These are phyloP conservation scores for human DNA, from an alignment of 2,113 vertebrate species.

Conservation along the genomic window DNA sequence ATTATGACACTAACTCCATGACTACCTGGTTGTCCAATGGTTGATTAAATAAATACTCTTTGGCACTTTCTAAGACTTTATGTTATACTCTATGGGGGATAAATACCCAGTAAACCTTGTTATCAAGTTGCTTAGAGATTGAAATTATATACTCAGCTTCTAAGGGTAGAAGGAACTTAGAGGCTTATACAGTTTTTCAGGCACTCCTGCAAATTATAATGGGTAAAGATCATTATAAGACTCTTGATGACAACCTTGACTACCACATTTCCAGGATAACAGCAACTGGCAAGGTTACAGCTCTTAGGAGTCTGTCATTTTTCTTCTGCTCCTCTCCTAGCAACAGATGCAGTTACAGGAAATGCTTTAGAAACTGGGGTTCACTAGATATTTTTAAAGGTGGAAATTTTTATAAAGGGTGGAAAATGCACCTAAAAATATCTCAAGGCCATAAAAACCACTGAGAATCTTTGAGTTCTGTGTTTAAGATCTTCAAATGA, in stretches of 20 bases:
- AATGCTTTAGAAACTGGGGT: constrained; percentile 68
- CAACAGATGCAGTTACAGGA: constrained; percentile 65
- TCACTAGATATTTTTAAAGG: constrained; percentile 65
- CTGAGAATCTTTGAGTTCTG: constrained; percentile 67
- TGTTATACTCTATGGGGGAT: not conserved
- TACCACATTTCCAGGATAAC: constrained; percentile 37
- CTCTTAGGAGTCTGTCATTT: constrained; percentile 59
- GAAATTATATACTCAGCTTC: not conserved
- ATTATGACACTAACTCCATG: not conserved
- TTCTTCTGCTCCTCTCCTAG: constrained; percentile 73
- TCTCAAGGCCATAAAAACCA: constrained; percentile 68
- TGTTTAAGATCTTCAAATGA: constrained; percentile 69
- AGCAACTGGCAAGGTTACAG: constrained; percentile 38
- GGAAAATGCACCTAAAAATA: constrained; percentile 72
- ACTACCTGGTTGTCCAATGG: not conserved
- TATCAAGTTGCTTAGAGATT: constrained; percentile 29
- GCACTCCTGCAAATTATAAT: constrained; percentile 46
- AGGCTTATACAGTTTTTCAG: constrained; percentile 37
- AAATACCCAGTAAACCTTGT: not conserved
- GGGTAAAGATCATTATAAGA: constrained; percentile 58
- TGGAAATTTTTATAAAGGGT: constrained; percentile 72
- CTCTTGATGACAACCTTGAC: constrained; percentile 53
- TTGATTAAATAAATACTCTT: constrained; percentile 14
- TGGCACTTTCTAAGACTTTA: not conserved
- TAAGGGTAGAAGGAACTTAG: constrained; percentile 14